These are phyloP conservation scores for Actenoides hombroni DNA, from an alignment of 2,113 vertebrate species.

Conservation along the genomic window DNA sequence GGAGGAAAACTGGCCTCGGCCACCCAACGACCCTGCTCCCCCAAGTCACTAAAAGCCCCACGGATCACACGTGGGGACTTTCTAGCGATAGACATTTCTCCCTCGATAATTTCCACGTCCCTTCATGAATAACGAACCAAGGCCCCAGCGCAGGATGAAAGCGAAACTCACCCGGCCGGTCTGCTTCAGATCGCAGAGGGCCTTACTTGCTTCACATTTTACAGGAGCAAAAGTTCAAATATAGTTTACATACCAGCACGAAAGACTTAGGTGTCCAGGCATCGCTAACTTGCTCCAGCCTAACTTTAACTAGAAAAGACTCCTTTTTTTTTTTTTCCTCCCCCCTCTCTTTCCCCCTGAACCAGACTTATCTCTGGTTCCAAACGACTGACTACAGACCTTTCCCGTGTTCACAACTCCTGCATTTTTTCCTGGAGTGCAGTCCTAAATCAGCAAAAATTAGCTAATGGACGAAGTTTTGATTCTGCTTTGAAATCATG, in stretches of 20 bases:
- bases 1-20: neutral
- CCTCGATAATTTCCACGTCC: neutral
- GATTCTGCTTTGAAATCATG: neutral
- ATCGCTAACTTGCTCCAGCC: neutral
- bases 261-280: constrained; percentile 16
- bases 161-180: constrained; percentile 30
- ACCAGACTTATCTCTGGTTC: neutral
- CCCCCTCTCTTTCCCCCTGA: neutral
- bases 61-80: neutral
- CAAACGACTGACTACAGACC: neutral
- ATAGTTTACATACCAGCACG: constrained; percentile 42
- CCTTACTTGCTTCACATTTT: constrained; percentile 5
- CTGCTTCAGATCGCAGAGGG: neutral
- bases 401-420: neutral
- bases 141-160: constrained; percentile 12
- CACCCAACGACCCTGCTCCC: neutral
- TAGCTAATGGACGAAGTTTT: neutral
- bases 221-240: constrained; percentile 56
- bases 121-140: neutral
- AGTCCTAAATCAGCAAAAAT: neutral
- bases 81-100: neutral
- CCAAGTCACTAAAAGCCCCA: neutral
- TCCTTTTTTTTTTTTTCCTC: too few species aligned
- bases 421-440: neutral
- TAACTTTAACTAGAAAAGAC: neutral